Evolutionary conservation across 2,888 invertebrate species (phyloP).

Genomic region (Drosophila subsilvestris): DNA sequence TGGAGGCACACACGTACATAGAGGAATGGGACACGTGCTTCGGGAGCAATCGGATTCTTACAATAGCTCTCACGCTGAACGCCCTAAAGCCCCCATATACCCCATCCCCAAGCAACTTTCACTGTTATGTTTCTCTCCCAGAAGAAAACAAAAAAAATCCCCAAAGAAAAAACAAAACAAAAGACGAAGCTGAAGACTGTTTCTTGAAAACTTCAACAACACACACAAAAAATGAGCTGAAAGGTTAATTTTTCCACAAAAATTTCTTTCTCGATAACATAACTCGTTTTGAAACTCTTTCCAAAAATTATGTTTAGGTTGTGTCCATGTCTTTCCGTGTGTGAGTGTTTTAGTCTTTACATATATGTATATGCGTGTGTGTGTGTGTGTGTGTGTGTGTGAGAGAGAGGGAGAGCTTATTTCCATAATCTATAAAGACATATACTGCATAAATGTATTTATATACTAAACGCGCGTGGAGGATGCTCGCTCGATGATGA

Average conservation of each 20-base stretch:
- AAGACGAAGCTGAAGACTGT: slow-evolving; percentile 66
- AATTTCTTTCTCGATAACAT: not conserved
- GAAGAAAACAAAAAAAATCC: slow-evolving; percentile 51
- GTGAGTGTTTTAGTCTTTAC: no score
- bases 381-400: no score
- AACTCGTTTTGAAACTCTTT: slow-evolving; percentile 31
- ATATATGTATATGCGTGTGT: not conserved
- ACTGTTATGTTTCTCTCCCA: slow-evolving; percentile 54
- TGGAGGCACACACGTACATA: not conserved
- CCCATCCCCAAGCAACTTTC: slow-evolving; percentile 43
- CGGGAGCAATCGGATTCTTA: not conserved
- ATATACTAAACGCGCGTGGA: not conserved
- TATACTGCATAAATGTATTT: not conserved
- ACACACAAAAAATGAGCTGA: slow-evolving; percentile 8
- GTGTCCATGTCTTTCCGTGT: slow-evolving; percentile 29
- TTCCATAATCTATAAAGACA: not conserved
- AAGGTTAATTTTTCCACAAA: slow-evolving; percentile 14
- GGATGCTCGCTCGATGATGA: not conserved
- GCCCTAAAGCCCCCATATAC: slow-evolving; percentile 22
- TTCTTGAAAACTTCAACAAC: slow-evolving; percentile 42
- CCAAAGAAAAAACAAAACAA: slow-evolving; percentile 29
- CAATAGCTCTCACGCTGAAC: slow-evolving; percentile 14
- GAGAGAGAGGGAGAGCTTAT: slow-evolving; percentile 1
- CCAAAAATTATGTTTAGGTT: slow-evolving; percentile 12
- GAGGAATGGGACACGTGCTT: not conserved